Base-by-base conservation (phyloP, 2,113 vertebrate genomes). In the crab-eating macaque (Macaca fascicularis) region DNA sequence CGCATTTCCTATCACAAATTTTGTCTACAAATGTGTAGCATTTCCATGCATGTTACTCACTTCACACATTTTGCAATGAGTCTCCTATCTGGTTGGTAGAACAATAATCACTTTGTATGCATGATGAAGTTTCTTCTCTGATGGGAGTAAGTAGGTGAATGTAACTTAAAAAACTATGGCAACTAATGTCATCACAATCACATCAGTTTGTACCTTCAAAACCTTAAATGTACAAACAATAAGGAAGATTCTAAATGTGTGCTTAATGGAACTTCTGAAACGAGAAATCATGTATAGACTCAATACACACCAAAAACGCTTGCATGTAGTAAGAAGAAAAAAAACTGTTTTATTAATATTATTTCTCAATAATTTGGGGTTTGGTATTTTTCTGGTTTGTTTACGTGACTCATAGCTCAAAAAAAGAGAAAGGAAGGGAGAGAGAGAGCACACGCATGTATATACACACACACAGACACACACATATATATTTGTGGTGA, bases 171-270 rank as follows among this genome's bases (percentile, higher is more conserved):
- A 45, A 27, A 13, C 30, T 69, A 45, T 7, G 20, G 32, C 61
- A 64, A 27, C 3, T 22, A 67, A 22, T 40, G 11, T 79, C 30
- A 64, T 10, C 35, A 16, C 22, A 35, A 27, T 40, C 17, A 19
- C 17, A 4, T 32, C 40, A 50, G 25, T 67, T 8, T 52, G 16
- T 40, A 83, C 35, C 14, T 78, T 40, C 9, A 50, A 23, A 19
- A 78, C 1, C 1, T 0, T 8, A 38, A 48, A 43, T 30, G 0
- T 48, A 6, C n/a, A 82, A n/a, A 70, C 1, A 25, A 13, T 40
- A 7, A 23, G 6, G 10, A 59, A 69, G 4, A 76, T 38, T 35
- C 20, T 72, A 5, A 6, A 20, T 57, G 52, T 40, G 7, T 30
- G 3, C 0, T 70, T 2, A 79, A 17, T 2, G 27, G 70, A 23